Evolutionary conservation across 1,140 invertebrate species (phyloP), one percentile per base, ranked within the genome.

Genomic region (Macrosteles quadrilineatus): DNA sequence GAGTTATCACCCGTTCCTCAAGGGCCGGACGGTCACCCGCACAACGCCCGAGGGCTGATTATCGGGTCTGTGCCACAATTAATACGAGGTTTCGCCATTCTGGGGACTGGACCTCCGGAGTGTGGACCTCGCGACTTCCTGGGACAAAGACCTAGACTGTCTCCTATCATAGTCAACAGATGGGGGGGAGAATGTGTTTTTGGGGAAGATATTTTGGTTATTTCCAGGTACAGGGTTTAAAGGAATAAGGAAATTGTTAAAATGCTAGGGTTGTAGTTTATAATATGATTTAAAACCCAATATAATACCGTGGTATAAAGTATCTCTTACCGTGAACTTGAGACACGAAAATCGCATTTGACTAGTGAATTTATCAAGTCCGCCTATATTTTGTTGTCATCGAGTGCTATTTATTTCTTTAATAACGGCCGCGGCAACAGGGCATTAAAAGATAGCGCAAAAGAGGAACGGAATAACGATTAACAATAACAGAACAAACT

Each of bases 401-500:
- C 47, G 47, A 21, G 47, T 50, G 21, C 14, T 11, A 59, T 59
- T 59, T 59, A 59, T 59, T 59, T 23, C 14, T 23, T 14, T n/a
- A 14, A 30, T 59, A 59, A 59, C 55, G 25, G 27, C 55, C 27
- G 25, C 32, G 32, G 32, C 32, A 36, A 29, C 55, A 59, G 55
- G 55, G 55, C 55, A 59, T 59, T 59, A 59, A 59, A 59, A 59
- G 55, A 59, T 59, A 59, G 55, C 55, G 55, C 55, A 9, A n/a
- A n/a, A 59, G 23, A 23, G 23, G 21, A 50, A 21, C 14, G 47
- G 55, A 59, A 59, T 59, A 59, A 29, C 55, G 21, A 59, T 59
- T 59, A 59, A 59, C 55, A 59, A 59, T 30, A 59, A 59, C 55
- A 59, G 55, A 59, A 59, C 23, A 11, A 59, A 30, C 55, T 59